Evolutionary conservation across 2,797 vertebrate species (phyloP).

Genomic region (Catharus ustulatus): DNA sequence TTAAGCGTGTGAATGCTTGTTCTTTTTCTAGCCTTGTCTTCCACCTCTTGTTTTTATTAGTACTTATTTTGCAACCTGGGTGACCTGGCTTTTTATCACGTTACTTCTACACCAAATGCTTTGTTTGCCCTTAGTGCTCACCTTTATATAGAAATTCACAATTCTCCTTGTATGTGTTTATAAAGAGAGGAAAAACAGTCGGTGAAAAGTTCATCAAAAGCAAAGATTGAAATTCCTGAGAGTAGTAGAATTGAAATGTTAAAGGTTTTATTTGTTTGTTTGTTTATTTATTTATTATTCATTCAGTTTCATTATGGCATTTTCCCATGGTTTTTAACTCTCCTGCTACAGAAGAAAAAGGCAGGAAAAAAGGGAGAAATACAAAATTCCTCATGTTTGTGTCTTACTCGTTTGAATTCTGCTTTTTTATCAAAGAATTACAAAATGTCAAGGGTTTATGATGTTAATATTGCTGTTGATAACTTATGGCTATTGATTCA

Average conservation of each 20-base stretch:
- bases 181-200: not conserved
- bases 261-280: not conserved
- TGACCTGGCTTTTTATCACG: slow-evolving; percentile 11
- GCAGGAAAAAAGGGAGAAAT: not conserved
- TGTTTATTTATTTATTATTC: not conserved
- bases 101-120: slow-evolving; percentile 8
- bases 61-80: not conserved
- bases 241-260: not conserved
- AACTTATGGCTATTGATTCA: not conserved
- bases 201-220: not conserved
- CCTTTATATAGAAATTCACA: not conserved
- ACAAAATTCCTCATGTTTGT: not conserved
- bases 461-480: not conserved
- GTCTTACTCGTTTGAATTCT: not conserved
- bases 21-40: not conserved
- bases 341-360: not conserved
- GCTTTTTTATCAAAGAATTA: not conserved
- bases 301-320: not conserved
- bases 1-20: not conserved
- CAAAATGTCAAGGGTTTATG: not conserved
- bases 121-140: not conserved
- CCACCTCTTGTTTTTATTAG: not conserved
- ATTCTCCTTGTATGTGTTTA: not conserved
- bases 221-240: not conserved
- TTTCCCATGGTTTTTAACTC: not conserved